phyloP scores from a whole-genome alignment of 2,113 vertebrate genomes.

The Crotalus helleri region DNA sequence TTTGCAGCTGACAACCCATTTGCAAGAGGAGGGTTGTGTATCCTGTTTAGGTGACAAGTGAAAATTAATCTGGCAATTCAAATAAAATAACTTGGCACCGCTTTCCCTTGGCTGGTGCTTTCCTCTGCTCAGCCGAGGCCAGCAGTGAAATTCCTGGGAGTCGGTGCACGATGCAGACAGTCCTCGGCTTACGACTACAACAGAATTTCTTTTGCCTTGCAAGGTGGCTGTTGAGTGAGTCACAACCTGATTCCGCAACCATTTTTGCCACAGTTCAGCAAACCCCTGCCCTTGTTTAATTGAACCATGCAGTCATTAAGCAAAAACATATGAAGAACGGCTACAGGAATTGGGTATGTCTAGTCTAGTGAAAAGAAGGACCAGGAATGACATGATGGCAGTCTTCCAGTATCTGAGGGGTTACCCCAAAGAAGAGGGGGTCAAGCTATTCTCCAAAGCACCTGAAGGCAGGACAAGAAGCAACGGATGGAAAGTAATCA shows the following conservation, averaged over 20 bases:
- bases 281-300: not conserved
- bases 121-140: slow-evolving; percentile 20
- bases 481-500: no score
- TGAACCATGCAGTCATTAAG: not conserved
- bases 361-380: not conserved
- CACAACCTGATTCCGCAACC: not conserved
- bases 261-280: no score
- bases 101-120: slow-evolving; percentile 37
- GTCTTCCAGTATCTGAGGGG: not conserved
- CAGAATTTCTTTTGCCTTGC: not conserved
- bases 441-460: not conserved
- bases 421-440: not conserved
- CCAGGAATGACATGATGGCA: not conserved
- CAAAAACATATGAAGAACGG: not conserved
- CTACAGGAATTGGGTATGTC: no score
- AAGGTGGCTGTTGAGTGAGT: not conserved
- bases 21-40: slow-evolving; percentile 49
- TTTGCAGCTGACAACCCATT: slow-evolving; percentile 40
- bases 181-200: not conserved
- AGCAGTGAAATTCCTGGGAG: slow-evolving; percentile 36
- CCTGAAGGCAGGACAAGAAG: not conserved
- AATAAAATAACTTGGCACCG: slow-evolving; percentile 51
- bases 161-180: not conserved
- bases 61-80: slow-evolving; percentile 52
- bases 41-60: slow-evolving; percentile 59